Evolutionary conservation across 2,113 vertebrate species (phyloP), one percentile per base, ranked within the genome.

Genomic region (Epinephelus fuscoguttatus): DNA sequence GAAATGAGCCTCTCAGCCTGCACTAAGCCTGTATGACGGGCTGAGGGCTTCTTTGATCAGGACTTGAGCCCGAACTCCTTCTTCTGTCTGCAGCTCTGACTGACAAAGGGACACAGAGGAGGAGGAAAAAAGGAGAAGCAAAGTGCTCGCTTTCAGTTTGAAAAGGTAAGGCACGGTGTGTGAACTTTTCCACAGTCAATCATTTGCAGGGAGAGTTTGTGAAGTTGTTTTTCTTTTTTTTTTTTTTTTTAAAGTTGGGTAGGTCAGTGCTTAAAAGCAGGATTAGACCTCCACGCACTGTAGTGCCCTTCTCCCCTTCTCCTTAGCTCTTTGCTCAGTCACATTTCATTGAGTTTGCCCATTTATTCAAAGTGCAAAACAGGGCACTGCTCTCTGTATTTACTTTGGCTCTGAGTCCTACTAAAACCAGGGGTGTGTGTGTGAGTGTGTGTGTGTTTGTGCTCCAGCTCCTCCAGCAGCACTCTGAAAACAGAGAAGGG

Each of bases 111-210:
- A 78, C 78, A 70, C 80, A 75, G 30, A 52, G 15, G n/a, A 59
- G 9, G 25, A 19, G 45, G 50, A 73, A 33, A 45, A 66, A 47
- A 62, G 60, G 23, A 68, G 53, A 64, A 72, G 27, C 57, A 57
- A 2, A 78, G 66, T 56, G 4, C 52, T 77, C 33, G n/a, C 42
- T 75, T 73, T 86, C 25, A 57, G 19, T 76, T 71, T 70, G 5
- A 67, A 81, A 89, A 93, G 89, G 94, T 94, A 94, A 89, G 89
- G 45, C 50, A 27, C 13, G n/a, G 52, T 57, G 47, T 84, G 27
- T 56, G 56, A 78, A 59, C 76, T 67, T 55, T 78, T 73, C 19
- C 47, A 66, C 40, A n/a, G 76, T 60, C 74, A 69, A 30, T 83
- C 71, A 62, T 69, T 70, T 27, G 75, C 75, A 59, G 12, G 42